Conservation (phyloP, 2,888 invertebrate genomes). For the Drosophila mayaguana region DNA sequence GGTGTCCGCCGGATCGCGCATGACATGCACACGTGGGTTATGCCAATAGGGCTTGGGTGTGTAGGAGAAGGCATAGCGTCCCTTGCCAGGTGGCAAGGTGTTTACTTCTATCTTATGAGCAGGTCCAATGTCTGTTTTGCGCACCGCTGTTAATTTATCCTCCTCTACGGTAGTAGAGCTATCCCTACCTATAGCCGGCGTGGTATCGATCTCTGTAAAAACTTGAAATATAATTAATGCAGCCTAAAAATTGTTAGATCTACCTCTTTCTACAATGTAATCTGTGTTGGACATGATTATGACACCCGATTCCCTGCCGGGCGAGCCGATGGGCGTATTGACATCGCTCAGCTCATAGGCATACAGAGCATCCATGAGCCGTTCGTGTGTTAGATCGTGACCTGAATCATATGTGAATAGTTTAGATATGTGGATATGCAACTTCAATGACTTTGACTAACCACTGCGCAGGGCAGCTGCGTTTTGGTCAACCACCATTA, state of each 20-base stretch:
- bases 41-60: constrained; percentile 93
- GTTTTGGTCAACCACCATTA: constrained; percentile 95
- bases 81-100: constrained; percentile 92
- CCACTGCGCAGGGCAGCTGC: constrained; percentile 89
- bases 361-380: constrained; percentile 79
- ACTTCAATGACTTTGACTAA: constrained; percentile 67
- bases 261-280: constrained; percentile 79
- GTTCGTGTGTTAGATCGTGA: constrained; percentile 79
- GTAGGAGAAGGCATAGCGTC: constrained; percentile 95
- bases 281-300: constrained; percentile 84
- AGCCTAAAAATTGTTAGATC: neutral
- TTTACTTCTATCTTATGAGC: constrained; percentile 87
- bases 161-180: constrained; percentile 64
- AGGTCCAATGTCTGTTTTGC: constrained; percentile 85
- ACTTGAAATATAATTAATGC: neutral
- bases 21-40: constrained; percentile 92
- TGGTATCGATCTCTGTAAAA: constrained; percentile 72
- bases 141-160: constrained; percentile 81
- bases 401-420: constrained; percentile 49
- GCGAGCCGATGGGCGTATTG: constrained; percentile 77
- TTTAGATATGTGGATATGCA: rapidly evolving
- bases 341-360: constrained; percentile 79
- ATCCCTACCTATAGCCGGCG: constrained; percentile 58
- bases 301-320: constrained; percentile 83
- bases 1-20: constrained; percentile 90